phyloP scores from a whole-genome alignment of 2,797 vertebrate species.

The Urophycis tenuis region DNA sequence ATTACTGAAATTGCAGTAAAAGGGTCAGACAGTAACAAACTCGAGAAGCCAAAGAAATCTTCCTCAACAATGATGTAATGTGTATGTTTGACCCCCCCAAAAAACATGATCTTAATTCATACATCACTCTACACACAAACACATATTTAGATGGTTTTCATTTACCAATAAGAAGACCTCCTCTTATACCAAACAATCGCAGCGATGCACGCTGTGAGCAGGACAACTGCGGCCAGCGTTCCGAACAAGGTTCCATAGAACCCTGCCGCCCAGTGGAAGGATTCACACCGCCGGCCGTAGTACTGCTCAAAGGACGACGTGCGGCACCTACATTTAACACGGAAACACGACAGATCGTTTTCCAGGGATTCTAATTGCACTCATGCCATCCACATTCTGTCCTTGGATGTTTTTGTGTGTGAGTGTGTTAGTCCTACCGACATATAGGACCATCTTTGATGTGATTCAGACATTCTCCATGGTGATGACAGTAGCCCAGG shows the following conservation, averaged over 20 bases:
- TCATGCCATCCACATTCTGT: not conserved
- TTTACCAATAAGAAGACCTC: too few species aligned
- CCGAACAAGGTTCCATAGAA: conserved; percentile 71
- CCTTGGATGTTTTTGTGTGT: not conserved
- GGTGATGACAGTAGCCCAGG: conserved; percentile 50
- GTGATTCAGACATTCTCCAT: conserved; percentile 55
- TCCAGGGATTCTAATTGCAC: not conserved
- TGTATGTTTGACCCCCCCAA: too few species aligned
- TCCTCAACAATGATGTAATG: too few species aligned
- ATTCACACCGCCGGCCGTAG: conserved; percentile 59
- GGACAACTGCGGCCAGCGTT: conserved; percentile 53
- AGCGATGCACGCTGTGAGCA: conserved; percentile 48
- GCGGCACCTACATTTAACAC: conserved; percentile 49
- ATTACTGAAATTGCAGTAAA: not conserved
- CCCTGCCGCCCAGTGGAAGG: conserved; percentile 45
- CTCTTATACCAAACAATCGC: conserved; percentile 39
- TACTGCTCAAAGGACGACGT: conserved; percentile 47
- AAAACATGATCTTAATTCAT: too few species aligned
- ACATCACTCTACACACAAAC: too few species aligned
- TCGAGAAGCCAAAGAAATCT: conserved; percentile 61
- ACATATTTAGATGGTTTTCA: too few species aligned
- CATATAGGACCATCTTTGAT: conserved; percentile 47
- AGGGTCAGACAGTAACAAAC: conserved; percentile 26
- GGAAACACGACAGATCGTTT: not conserved
- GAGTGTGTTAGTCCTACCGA: conserved; percentile 46